Evolutionary conservation across 2,888 invertebrate species (phyloP).

Genomic region (Nomada ferruginata): DNA sequence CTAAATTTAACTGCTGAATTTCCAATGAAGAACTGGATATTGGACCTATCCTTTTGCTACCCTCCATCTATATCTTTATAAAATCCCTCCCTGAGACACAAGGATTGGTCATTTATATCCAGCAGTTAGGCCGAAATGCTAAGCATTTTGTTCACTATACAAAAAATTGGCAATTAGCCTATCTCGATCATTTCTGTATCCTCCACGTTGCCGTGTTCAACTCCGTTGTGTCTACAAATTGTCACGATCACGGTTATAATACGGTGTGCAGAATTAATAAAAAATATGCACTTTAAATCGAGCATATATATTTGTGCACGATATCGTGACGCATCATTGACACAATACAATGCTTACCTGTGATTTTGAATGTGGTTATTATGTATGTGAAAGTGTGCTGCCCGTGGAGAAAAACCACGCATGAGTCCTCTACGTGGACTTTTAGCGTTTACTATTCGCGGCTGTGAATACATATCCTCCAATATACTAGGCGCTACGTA

Average conservation of each 20-base stretch:
- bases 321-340: constrained; percentile 17
- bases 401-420: constrained; percentile 79
- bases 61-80: constrained; percentile 71
- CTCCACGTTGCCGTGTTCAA: constrained; percentile 79
- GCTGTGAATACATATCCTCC: constrained; percentile 93
- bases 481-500: constrained; percentile 99
- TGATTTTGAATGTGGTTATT: constrained; percentile 71
- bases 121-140: constrained; percentile 75
- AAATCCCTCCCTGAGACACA: constrained; percentile 78
- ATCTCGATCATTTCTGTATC: constrained; percentile 81
- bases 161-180: constrained; percentile 75
- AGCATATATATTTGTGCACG: background rate
- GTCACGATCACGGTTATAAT: constrained; percentile 15
- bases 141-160: constrained; percentile 68
- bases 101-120: constrained; percentile 75
- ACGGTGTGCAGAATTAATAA: background rate
- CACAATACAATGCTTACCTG: constrained; percentile 67
- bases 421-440: constrained; percentile 89
- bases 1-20: constrained; percentile 77
- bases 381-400: constrained; percentile 72
- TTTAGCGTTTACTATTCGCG: constrained; percentile 91
- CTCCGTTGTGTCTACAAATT: constrained; percentile 77
- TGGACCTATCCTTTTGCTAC: constrained; percentile 67
- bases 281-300: constrained; percentile 2
- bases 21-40: constrained; percentile 68